A percentile compares a stretch with the other conserved stretches of the same genome.
phyloP scores from a whole-genome alignment of 1,140 invertebrate species.

The Sarcophaga bullata region DNA sequence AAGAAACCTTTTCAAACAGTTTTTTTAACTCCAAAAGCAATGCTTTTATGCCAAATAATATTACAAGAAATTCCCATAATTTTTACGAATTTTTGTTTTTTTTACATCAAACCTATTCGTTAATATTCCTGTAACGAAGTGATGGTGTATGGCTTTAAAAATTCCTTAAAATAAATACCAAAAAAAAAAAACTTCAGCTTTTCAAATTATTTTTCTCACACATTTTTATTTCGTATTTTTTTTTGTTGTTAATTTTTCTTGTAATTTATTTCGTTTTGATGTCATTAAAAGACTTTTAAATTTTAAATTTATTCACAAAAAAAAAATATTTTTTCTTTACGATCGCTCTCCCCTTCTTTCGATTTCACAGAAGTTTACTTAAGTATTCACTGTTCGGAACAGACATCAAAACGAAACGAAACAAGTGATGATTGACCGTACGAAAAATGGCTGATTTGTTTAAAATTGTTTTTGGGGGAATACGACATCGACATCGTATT shows the following conservation, averaged over 20 bases:
- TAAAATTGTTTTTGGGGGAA: not conserved
- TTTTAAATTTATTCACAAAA: not conserved
- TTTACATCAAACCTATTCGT: no score
- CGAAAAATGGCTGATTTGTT: not conserved
- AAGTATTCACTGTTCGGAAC: not conserved
- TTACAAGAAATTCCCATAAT: no score
- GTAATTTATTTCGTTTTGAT: not conserved
- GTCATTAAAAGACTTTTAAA: not conserved
- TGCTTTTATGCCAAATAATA: no score
- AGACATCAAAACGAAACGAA: not conserved
- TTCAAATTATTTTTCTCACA: not conserved
- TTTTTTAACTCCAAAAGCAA: no score
- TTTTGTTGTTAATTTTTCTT: no score
- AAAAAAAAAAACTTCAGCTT: not conserved
- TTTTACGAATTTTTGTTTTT: no score
- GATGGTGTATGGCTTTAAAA: not conserved
- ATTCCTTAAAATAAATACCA: not conserved
- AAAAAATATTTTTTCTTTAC: not conserved
- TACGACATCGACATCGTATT: no score
- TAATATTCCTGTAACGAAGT: no score
- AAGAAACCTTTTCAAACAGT: no score
- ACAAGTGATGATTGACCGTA: slow-evolving; percentile 8
- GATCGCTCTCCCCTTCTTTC: not conserved
- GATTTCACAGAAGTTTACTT: not conserved
- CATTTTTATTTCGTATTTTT: not conserved